phyloP scores from a whole-genome alignment of 2,888 invertebrate species.

The Ectemnius lituratus region DNA sequence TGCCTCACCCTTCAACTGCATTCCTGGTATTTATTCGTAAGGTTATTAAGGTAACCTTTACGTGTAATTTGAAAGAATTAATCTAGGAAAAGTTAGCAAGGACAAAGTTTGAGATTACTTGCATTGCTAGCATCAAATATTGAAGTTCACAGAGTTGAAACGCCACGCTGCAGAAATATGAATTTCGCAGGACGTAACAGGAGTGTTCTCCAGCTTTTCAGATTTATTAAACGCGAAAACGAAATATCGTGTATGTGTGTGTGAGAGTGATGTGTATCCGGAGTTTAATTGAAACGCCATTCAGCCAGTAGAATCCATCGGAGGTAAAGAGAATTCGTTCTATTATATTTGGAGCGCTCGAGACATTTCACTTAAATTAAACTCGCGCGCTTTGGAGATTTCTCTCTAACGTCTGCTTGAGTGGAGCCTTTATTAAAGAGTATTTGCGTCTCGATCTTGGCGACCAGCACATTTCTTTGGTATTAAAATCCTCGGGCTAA shows the following conservation, averaged over 20 bases:
- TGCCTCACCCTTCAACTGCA: too few species aligned
- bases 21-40: too few species aligned
- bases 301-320: constrained; percentile 2
- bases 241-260: too few species aligned
- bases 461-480: too few species aligned
- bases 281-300: constrained; percentile 3
- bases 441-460: neutral
- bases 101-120: too few species aligned
- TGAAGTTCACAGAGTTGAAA: too few species aligned
- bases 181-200: neutral
- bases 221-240: neutral
- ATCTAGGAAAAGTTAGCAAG: too few species aligned
- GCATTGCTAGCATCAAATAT: too few species aligned
- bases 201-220: neutral
- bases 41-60: too few species aligned
- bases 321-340: neutral
- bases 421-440: neutral
- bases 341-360: neutral
- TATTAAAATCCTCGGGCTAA: too few species aligned
- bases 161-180: neutral
- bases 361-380: neutral
- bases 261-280: neutral
- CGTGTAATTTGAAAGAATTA: too few species aligned
- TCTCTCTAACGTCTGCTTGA: neutral
- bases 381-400: neutral